phyloP scores from a whole-genome alignment of 2,797 vertebrate species.

The Novumbra hubbsi region DNA sequence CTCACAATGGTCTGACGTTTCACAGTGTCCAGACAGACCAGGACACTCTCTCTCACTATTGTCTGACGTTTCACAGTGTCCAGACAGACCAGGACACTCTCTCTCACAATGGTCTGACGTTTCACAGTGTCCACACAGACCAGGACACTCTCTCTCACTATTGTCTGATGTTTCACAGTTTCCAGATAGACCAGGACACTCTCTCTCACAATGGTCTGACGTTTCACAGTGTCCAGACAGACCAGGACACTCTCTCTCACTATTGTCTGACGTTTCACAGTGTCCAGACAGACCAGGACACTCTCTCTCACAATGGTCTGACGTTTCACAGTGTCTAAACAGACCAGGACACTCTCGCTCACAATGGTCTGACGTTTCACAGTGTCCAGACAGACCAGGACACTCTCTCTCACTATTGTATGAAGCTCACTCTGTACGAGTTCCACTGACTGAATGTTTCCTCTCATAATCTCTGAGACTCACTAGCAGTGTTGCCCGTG shows the following conservation, averaged over 20 bases:
- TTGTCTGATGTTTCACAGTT: constrained; percentile 30
- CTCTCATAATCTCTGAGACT: constrained; percentile 59
- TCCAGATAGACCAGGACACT: constrained; percentile 5
- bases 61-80: constrained; percentile 29
- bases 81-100: constrained; percentile 7
- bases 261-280: constrained; percentile 37
- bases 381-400: no score
- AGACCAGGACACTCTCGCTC: no score
- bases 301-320: no score
- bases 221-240: no score
- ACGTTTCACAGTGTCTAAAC: constrained; percentile 2
- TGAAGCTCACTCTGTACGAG: constrained; percentile 36
- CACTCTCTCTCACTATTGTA: constrained; percentile 17
- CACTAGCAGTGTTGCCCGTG: constrained; percentile 52
- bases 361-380: constrained; percentile 21
- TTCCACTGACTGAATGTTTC: constrained; percentile 64
- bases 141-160: constrained; percentile 7
- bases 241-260: constrained; percentile 6
- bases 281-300: no score
- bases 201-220: constrained; percentile 34
- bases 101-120: constrained; percentile 31
- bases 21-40: constrained; percentile 12
- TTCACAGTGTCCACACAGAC: constrained; percentile 13
- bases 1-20: constrained; percentile 32
- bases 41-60: constrained; percentile 16